Evolutionary conservation across 2,113 vertebrate genomes (phyloP).

Genomic region (Indicator indicator): DNA sequence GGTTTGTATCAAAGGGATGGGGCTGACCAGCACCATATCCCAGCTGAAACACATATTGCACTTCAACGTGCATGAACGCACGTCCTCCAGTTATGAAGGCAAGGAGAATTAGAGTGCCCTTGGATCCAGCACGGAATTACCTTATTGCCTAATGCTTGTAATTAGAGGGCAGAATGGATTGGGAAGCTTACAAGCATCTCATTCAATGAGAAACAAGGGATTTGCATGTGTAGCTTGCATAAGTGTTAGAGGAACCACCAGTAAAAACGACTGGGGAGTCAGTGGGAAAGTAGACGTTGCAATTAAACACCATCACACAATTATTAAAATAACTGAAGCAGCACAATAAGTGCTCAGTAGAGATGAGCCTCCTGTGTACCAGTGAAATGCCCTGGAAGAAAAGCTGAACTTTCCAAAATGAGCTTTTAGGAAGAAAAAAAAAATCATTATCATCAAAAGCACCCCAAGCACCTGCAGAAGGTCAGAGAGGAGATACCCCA

Average conservation of each 20-base stretch:
- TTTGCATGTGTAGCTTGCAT: not conserved
- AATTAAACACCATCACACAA: not conserved
- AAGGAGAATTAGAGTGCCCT: not conserved
- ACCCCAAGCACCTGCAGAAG: fast-evolving
- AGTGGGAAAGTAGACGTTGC: slow-evolving; percentile 8
- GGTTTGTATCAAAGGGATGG: not conserved
- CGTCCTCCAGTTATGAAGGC: slow-evolving; percentile 14
- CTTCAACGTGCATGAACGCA: not conserved
- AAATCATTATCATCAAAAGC: not conserved
- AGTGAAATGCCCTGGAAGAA: not conserved
- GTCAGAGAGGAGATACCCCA: not conserved
- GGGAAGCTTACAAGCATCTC: slow-evolving; percentile 43
- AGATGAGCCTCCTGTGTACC: not conserved
- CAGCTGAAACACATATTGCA: fast-evolving
- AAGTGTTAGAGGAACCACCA: slow-evolving; percentile 11
- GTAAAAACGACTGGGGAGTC: not conserved
- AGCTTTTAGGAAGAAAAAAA: not conserved
- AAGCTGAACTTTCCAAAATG: not conserved
- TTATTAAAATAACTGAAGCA: slow-evolving; percentile 25
- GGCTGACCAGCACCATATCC: not conserved
- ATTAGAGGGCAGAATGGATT: slow-evolving; percentile 59
- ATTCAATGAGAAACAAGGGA: slow-evolving; percentile 24
- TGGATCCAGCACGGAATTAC: slow-evolving; percentile 40
- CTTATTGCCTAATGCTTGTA: slow-evolving; percentile 44
- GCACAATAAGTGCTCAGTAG: not conserved